These are phyloP conservation scores for Xenopus borealis DNA, from an alignment of 2,113 vertebrate genomes.

Conservation along the genomic window DNA sequence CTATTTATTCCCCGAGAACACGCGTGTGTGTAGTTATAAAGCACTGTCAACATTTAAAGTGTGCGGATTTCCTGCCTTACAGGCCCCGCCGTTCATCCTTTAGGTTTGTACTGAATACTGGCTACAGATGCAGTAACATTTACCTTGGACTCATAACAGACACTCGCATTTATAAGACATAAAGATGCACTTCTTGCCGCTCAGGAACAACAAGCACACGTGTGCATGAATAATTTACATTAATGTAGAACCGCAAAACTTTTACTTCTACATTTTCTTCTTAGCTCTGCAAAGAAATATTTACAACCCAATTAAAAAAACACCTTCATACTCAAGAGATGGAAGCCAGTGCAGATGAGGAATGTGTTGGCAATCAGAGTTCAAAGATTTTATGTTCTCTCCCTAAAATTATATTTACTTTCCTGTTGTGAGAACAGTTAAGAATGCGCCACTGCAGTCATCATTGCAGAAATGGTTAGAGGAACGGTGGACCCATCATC, in stretches of 20 bases:
- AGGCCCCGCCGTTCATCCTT: conserved; percentile 18
- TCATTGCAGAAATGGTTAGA: neutral
- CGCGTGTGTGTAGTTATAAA: conserved; percentile 12
- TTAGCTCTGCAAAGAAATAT: conserved; percentile 28
- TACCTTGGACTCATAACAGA: conserved; percentile 33
- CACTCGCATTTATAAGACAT: conserved; percentile 31
- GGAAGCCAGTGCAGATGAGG: conserved; percentile 22
- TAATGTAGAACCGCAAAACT: conserved; percentile 22
- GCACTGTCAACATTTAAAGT: conserved; percentile 6
- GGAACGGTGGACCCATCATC: no score
- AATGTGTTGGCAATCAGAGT: conserved; percentile 15
- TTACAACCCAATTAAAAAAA: conserved; percentile 25
- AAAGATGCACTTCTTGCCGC: conserved; percentile 32
- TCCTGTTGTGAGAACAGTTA: conserved; percentile 27
- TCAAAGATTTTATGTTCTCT: conserved; percentile 16
- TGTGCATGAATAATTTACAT: conserved; percentile 17
- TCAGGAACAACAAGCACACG: conserved; percentile 2
- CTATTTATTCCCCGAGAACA: conserved; percentile 16
- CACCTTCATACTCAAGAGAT: neutral
- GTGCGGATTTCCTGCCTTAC: conserved; percentile 13
- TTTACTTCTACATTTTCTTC: conserved; percentile 27
- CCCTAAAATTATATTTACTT: conserved; percentile 34
- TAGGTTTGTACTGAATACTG: conserved; percentile 1
- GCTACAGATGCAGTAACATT: conserved; percentile 31
- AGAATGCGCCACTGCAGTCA: conserved; percentile 12